Percentiles rank a stretch among this genome's conserved stretches.
These are phyloP conservation scores for Diuraphis noxia DNA, from an alignment of 1,140 invertebrate species.

Conservation along the genomic window DNA sequence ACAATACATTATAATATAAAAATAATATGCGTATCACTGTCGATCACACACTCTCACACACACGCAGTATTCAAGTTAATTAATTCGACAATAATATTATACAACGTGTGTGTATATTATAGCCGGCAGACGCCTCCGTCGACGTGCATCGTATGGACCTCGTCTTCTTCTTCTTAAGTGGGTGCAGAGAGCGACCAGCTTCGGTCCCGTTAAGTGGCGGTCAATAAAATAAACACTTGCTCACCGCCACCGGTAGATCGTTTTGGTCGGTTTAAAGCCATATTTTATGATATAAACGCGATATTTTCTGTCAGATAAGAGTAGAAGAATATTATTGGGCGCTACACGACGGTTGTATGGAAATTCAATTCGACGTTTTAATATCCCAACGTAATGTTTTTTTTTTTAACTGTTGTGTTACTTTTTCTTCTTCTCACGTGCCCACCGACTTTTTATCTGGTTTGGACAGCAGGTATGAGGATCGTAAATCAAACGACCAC, in stretches of 20 bases:
- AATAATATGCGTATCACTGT: not conserved
- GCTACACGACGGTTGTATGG: not conserved
- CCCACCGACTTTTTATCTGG: constrained; percentile 17
- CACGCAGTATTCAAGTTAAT: constrained; percentile 2
- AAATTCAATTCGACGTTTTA: constrained; percentile 42
- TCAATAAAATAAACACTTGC: constrained; percentile 38
- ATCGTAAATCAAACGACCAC: constrained; percentile 41
- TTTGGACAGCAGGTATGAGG: not conserved
- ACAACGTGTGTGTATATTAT: not conserved
- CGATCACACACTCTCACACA: not conserved
- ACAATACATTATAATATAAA: not conserved
- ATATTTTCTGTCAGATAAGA: constrained; percentile 22
- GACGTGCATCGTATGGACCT: not conserved
- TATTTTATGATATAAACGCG: constrained; percentile 12
- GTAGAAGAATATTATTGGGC: constrained; percentile 17
- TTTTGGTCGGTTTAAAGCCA: not conserved
- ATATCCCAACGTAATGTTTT: constrained; percentile 28
- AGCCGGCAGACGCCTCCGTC: not conserved
- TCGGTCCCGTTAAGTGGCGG: constrained; percentile 17
- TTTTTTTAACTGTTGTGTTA: not conserved
- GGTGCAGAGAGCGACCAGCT: not conserved
- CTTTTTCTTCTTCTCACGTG: not conserved
- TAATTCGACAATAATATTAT: constrained; percentile 13
- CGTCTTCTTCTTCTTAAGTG: not conserved
- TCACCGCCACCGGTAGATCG: not conserved